phyloP scores from a whole-genome alignment of 2,888 invertebrate species.

The Polyommatus iphigenia region DNA sequence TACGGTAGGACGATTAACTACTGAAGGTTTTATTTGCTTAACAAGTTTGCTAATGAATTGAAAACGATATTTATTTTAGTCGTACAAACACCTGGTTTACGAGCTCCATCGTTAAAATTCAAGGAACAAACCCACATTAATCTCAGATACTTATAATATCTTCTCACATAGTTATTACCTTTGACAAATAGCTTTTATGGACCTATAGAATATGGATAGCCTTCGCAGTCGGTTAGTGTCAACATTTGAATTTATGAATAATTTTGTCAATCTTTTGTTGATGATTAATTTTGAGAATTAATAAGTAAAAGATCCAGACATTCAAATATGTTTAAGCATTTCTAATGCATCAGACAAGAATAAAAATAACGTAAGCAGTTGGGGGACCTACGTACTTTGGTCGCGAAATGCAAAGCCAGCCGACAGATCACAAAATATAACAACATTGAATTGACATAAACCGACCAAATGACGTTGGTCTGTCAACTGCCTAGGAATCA shows the following conservation, averaged over 20 bases:
- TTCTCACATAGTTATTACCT: constrained; percentile 13
- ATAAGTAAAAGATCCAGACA: too few relatives aligned
- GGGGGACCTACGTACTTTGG: too few relatives aligned
- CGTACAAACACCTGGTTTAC: neutral
- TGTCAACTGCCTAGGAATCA: too few relatives aligned
- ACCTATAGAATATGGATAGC: neutral
- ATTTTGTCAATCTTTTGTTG: neutral
- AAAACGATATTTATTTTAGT: neutral
- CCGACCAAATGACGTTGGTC: too few relatives aligned
- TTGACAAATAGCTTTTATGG: constrained; percentile 14
- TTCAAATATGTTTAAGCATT: too few relatives aligned
- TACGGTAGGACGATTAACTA: neutral
- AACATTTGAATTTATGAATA: neutral
- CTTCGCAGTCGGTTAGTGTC: neutral
- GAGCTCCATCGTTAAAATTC: constrained; percentile 10
- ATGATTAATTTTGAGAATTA: neutral
- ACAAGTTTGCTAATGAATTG: neutral
- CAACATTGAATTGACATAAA: too few relatives aligned
- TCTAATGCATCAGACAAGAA: too few relatives aligned
- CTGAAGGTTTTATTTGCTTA: constrained; percentile 1
- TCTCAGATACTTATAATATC: constrained; percentile 5
- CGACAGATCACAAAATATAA: too few relatives aligned
- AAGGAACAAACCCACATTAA: constrained; percentile 16
- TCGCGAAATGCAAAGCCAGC: too few relatives aligned
- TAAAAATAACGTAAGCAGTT: too few relatives aligned